Conservation (phyloP, 2,888 invertebrate species). For the Scaptomyza reducta region DNA sequence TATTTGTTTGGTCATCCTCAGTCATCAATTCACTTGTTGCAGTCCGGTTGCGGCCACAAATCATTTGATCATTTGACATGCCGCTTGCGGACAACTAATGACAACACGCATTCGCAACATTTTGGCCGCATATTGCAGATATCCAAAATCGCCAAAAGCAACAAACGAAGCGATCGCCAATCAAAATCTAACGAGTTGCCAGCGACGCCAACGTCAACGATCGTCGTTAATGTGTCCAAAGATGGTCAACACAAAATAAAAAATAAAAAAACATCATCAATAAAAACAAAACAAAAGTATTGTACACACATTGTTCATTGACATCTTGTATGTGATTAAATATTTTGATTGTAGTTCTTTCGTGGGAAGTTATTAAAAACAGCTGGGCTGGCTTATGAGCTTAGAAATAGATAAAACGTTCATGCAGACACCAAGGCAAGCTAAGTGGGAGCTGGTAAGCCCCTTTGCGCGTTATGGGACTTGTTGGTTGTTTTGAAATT, state of each 20-base stretch:
- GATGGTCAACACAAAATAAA: conserved; percentile 56
- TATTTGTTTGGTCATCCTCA: conserved; percentile 13
- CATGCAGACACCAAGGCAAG: neutral
- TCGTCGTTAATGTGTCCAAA: conserved; percentile 56
- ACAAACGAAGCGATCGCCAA: conserved; percentile 37
- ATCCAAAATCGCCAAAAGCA: conserved; percentile 35
- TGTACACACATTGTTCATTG: neutral
- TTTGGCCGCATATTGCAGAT: conserved; percentile 66
- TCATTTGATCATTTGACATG: conserved; percentile 75
- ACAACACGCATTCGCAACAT: conserved; percentile 63
- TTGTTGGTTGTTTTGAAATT: no score
- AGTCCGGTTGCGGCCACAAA: conserved; percentile 60
- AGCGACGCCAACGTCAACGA: conserved; percentile 29
- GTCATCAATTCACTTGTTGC: conserved; percentile 49
- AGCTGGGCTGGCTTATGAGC: neutral
- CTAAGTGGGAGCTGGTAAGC: neutral
- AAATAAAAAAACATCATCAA: conserved; percentile 37
- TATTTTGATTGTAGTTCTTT: neutral
- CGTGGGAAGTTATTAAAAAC: conserved; percentile 19
- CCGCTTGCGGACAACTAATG: conserved; percentile 73
- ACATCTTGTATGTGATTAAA: neutral
- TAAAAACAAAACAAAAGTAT: conserved; percentile 7
- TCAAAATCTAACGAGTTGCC: conserved; percentile 46
- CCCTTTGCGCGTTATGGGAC: no score
- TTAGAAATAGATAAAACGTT: neutral